Conservation (phyloP, 2,888 invertebrate species). For the Amblyteles armatorius region DNA sequence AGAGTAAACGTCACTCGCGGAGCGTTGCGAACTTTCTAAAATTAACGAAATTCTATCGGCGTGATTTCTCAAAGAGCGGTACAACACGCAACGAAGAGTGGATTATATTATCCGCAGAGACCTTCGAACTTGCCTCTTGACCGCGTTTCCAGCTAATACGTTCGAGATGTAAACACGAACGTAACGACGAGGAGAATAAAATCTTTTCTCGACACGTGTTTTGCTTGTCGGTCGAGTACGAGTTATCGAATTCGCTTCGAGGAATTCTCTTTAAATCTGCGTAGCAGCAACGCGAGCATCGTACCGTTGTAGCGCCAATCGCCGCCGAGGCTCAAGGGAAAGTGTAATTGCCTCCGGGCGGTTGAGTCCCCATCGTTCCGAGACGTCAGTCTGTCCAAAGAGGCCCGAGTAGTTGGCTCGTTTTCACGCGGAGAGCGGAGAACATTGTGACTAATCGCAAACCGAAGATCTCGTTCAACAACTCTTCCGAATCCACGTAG, state of each 20-base stretch:
- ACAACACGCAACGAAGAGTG: neutral
- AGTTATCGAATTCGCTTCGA: slow-evolving; percentile 28
- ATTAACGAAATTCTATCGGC: neutral
- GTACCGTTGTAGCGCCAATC: slow-evolving; percentile 63
- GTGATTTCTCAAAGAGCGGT: neutral
- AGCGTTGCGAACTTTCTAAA: slow-evolving; percentile 17
- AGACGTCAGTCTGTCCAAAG: slow-evolving; percentile 72
- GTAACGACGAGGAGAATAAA: neutral
- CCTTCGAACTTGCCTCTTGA: slow-evolving; percentile 43
- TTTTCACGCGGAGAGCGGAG: slow-evolving; percentile 8
- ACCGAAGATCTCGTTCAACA: slow-evolving; percentile 7
- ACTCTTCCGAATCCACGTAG: neutral
- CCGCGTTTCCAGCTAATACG: slow-evolving; percentile 24
- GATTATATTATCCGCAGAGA: slow-evolving; percentile 6
- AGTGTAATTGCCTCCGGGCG: slow-evolving; percentile 69
- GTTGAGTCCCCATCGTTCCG: slow-evolving; percentile 55
- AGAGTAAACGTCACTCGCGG: neutral
- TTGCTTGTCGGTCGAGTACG: neutral
- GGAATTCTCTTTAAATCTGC: slow-evolving; percentile 19
- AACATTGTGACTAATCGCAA: neutral
- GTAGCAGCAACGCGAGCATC: slow-evolving; percentile 59
- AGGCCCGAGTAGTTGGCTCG: slow-evolving; percentile 57
- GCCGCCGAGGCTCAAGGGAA: slow-evolving; percentile 71
- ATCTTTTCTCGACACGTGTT: slow-evolving; percentile 3
- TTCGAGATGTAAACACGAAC: slow-evolving; percentile 10